Base-by-base conservation (phyloP, 2,113 vertebrate genomes). In the Cynopterus brachyotis region DNA sequence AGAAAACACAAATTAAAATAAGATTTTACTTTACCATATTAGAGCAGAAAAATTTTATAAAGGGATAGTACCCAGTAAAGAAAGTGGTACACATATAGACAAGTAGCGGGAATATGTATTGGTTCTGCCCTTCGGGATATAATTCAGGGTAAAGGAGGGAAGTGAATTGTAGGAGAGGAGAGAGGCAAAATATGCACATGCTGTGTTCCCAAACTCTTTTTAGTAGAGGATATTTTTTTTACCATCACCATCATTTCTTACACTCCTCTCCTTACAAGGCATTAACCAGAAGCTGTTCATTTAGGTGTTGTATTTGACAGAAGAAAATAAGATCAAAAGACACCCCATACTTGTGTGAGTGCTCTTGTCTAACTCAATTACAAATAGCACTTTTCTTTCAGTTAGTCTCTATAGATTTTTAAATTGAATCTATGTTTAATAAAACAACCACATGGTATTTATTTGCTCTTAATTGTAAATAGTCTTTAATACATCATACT, bases 381-480 rank as follows among this genome's bases (percentile, higher is more conserved):
- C 3, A 78, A 24, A 76, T 2, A 66, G 30, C 4, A 81, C 2
- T 50, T 93, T 64, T 60, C 40, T 67, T 95, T 88, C 22, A 57
- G 22, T 78, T 89, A 82, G 17, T 57, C 30, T 37, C 17, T 55
- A 1, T 6, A 92, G 40, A 73, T 72, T 19, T 89, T 90, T 79
- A 73, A 69, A 80, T 45, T 82, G 17, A 91, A 67, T 66, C 22
- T 87, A n/a, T 60, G 86, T 91, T 89, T 96, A 87, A 82, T 64
- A 60, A 89, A 95, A 92, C 12, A 92, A 60, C 20, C 1, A n/a
- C 37, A 4, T 83, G 17, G 28, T 73, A 76, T 66, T 17, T 32
- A 55, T 12, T 72, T 7, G 4, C 1, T 81, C 32, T 47, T 83
- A 35, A 89, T 35, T 81, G 1, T 53, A 91, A 96, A 69, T 70